Percentiles rank a stretch among this genome's conserved stretches.
phyloP scores from a whole-genome alignment of 2,797 vertebrate genomes.

The Odontamblyopus rebecca region DNA sequence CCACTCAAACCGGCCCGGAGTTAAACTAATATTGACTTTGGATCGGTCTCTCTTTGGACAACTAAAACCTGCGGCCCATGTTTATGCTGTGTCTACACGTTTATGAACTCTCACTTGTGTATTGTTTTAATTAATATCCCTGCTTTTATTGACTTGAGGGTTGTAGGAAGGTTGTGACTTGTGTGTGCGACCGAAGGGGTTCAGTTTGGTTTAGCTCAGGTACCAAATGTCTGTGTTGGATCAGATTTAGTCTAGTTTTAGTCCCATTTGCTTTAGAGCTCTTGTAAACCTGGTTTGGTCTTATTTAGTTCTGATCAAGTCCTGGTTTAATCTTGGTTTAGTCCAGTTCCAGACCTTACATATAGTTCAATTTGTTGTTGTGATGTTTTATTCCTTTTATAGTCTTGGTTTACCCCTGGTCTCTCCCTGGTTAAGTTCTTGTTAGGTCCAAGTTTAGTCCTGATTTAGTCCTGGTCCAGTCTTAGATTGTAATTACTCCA shows the following conservation, averaged over 20 bases:
- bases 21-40: conserved; percentile 70
- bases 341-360: no score
- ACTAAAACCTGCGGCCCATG: conserved; percentile 28
- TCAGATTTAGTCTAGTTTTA: no score
- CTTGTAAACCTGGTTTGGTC: no score
- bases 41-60: conserved; percentile 34
- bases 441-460: not conserved
- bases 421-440: no score
- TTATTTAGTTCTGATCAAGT: no score
- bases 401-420: not conserved
- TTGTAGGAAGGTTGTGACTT: conserved; percentile 30
- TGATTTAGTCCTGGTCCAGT: not conserved
- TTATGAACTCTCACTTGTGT: conserved; percentile 43
- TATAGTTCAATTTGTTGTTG: not conserved
- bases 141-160: conserved; percentile 48
- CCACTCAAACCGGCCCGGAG: conserved; percentile 46
- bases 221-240: not conserved
- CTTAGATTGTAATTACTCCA: not conserved
- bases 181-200: no score
- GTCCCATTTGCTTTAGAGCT: no score
- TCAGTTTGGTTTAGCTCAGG: not conserved
- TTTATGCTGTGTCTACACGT: conserved; percentile 42
- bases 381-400: not conserved
- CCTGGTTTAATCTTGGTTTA: no score
- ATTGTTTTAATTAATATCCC: conserved; percentile 55